Evolutionary conservation across 2,888 invertebrate genomes (phyloP).

Genomic region (Chalcis sispes): DNA sequence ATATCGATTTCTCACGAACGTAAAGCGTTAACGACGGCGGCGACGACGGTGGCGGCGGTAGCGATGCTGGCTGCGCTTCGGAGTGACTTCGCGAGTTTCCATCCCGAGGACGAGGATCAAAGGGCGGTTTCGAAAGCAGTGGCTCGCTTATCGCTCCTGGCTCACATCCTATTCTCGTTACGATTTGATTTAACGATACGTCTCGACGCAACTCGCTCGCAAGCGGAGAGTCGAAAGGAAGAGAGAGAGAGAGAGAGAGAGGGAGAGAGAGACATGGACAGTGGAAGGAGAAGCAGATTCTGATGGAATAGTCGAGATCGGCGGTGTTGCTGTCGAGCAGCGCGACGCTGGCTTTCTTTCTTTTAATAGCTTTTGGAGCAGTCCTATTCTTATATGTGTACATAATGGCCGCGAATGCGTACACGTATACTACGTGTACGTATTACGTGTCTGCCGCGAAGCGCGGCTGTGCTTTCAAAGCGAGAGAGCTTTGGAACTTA

Average conservation of each 20-base stretch:
- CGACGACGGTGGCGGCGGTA: too few species aligned
- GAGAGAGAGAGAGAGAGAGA: not conserved
- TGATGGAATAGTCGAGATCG: too few species aligned
- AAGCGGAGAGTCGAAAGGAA: not conserved
- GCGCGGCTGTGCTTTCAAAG: not conserved
- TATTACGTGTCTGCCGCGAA: not conserved
- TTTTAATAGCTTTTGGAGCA: not conserved
- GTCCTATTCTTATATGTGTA: not conserved
- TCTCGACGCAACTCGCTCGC: not conserved
- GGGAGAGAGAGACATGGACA: not conserved
- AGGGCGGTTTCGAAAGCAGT: not conserved
- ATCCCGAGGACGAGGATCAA: not conserved
- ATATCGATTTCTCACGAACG: conserved; percentile 61
- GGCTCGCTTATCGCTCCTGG: not conserved
- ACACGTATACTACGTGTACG: not conserved
- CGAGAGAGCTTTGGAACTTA: not conserved
- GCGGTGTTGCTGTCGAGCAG: not conserved
- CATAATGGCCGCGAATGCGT: too few species aligned
- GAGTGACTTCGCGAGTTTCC: not conserved
- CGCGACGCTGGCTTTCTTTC: conserved; percentile 6
- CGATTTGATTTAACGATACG: conserved; percentile 21
- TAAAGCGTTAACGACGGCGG: too few species aligned
- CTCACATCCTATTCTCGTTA: conserved; percentile 9
- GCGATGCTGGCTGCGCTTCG: not conserved
- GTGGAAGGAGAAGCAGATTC: too few species aligned